phyloP scores from a whole-genome alignment of 1,140 invertebrate species.

The Globodera ellingtonae region DNA sequence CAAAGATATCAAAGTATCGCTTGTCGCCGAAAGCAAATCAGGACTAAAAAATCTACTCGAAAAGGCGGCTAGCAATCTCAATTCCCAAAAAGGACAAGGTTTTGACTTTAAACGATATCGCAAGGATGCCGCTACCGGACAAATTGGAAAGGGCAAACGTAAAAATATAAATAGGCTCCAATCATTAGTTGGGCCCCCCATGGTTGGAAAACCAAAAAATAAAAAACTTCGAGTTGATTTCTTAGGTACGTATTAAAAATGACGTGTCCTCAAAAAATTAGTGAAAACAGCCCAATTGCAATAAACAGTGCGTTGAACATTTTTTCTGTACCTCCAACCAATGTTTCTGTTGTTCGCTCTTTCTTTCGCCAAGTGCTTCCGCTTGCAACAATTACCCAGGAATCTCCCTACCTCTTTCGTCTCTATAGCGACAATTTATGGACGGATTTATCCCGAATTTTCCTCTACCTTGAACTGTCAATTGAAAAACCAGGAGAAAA shows the following conservation, averaged over 20 bases:
- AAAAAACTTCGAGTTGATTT: constrained; percentile 8
- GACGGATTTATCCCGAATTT: constrained; percentile 29
- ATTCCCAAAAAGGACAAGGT: background rate
- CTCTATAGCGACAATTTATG: constrained; percentile 14
- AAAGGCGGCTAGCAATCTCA: background rate
- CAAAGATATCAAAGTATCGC: background rate
- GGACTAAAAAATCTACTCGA: background rate
- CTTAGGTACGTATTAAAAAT: constrained; percentile 19
- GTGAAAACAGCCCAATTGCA: constrained; percentile 21
- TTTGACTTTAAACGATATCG: constrained; percentile 17
- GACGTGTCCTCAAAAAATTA: constrained; percentile 18
- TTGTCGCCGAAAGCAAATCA: background rate
- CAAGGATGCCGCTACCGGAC: background rate
- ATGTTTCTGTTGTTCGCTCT: constrained; percentile 25
- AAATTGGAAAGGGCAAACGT: background rate
- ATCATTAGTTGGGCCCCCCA: background rate
- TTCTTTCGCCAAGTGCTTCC: constrained; percentile 26
- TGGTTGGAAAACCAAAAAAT: background rate
- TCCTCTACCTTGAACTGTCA: background rate
- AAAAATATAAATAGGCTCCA: constrained; percentile 16
- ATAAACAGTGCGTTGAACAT: constrained; percentile 14
- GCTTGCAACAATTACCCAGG: constrained; percentile 16
- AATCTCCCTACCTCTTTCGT: no score
- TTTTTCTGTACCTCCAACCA: constrained; percentile 30
- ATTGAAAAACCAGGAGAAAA: constrained; percentile 12